These are phyloP conservation scores for Periparus ater DNA, from an alignment of 2,797 vertebrate species.

Conservation along the genomic window DNA sequence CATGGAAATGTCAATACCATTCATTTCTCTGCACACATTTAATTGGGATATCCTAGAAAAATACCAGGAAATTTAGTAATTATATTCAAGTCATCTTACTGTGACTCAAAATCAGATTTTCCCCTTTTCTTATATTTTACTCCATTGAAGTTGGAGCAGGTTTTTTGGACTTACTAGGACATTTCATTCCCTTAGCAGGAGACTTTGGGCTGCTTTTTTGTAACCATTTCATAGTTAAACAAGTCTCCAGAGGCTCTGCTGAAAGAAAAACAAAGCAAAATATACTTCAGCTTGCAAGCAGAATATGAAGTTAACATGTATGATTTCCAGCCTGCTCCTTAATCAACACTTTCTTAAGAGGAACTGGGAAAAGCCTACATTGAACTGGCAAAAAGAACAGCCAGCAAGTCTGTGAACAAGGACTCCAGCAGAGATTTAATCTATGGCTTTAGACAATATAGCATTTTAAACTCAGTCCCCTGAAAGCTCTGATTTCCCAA, in stretches of 20 bases:
- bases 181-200: not conserved
- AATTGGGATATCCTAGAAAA: constrained; percentile 54
- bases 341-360: not conserved
- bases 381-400: not conserved
- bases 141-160: not conserved
- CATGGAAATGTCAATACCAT: constrained; percentile 68
- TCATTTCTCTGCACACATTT: not conserved
- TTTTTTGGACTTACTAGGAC: not conserved
- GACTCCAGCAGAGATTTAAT: not conserved
- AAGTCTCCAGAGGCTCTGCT: constrained; percentile 21
- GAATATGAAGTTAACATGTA: not conserved
- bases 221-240: constrained; percentile 24
- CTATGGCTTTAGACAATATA: not conserved
- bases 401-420: not conserved
- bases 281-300: not conserved
- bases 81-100: not conserved
- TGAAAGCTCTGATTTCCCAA: not conserved
- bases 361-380: not conserved
- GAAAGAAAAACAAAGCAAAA: constrained; percentile 51
- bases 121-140: not conserved
- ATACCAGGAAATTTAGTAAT: constrained; percentile 31
- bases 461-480: not conserved
- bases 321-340: not conserved
- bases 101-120: constrained; percentile 18
- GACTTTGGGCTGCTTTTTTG: constrained; percentile 12